phyloP scores from a whole-genome alignment of 2,797 vertebrate species.

The Falco concolor region DNA sequence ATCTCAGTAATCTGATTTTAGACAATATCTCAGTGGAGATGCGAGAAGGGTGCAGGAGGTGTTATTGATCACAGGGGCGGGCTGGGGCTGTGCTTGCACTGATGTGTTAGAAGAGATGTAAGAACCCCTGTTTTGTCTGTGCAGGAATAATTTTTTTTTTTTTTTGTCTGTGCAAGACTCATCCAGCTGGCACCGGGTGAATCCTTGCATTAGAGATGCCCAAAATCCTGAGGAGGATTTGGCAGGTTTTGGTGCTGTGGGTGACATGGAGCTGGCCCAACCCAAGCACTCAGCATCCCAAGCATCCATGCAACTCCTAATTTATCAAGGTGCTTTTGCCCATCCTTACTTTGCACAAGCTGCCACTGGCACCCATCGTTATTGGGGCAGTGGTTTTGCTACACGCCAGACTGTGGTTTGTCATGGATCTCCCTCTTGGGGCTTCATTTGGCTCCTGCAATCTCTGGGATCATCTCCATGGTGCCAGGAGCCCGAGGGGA shows the following conservation, averaged over 20 bases:
- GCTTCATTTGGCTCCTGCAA: accelerated
- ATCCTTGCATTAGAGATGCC: background rate
- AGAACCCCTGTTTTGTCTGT: background rate
- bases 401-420: background rate
- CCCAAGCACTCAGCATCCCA: background rate
- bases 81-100: background rate
- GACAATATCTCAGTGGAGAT: background rate
- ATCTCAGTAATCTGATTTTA: background rate
- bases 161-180: background rate
- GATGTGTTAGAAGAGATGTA: background rate
- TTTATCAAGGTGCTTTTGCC: background rate
- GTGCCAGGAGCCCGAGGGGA: background rate
- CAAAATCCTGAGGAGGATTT: background rate
- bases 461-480: background rate
- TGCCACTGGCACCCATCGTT: background rate
- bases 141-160: background rate
- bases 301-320: background rate
- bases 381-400: background rate
- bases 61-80: background rate
- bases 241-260: background rate
- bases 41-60: background rate
- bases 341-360: background rate
- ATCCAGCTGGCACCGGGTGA: background rate
- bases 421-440: background rate
- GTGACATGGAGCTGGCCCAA: background rate